Base-by-base conservation (phyloP, 2,113 vertebrate species). In the Halcyon senegalensis region DNA sequence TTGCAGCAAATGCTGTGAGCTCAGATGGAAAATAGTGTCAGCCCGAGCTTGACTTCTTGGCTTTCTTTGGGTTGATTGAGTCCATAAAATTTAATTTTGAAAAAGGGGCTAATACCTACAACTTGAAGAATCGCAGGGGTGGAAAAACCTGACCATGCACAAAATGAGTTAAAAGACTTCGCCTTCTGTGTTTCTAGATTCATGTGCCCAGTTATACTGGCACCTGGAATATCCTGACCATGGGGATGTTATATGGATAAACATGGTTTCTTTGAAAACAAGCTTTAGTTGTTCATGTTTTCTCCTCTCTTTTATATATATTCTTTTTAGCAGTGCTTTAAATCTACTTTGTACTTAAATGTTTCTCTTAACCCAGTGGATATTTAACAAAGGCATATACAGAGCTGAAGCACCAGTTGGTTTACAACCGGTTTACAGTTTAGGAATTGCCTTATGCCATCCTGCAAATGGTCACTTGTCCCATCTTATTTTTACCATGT, bases 371-470 rank as follows among this genome's bases (percentile, higher is more conserved):
- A 8, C 8, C 27, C 31, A 1, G 10, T 48, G 53, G 58, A 1
- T 73, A 18, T 11, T 64, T 70, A 33, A 7, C 16, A 28, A 9
- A 59, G 18, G 19, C 41, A 17, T 13, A 10, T 0, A 0, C 30
- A 35, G 53, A 58, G 51, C 25, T 63, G 4, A 46, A 3, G 6
- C 2, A 9, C 8, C 56, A 39, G 31, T 50, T 70, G 66, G 2
- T 4, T 48, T 5, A 6, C 13, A 59, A 14, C 11, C 74, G 23
- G 3, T 23, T 37, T 3, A 3, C 28, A 14, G 0, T 2, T 44
- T n/a, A n/a, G 33, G 35, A 35, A 5, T 20, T 39, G 24, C 25
- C 43, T 46, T 44, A 16, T 3, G 0, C 33, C 46, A 19, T 37
- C 80, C 62, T 94, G 53, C 6, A 55, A 11, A 2, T 10, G 5